phyloP scores from a whole-genome alignment of 2,797 vertebrate species.

The Myoxocephalus aenaeus region DNA sequence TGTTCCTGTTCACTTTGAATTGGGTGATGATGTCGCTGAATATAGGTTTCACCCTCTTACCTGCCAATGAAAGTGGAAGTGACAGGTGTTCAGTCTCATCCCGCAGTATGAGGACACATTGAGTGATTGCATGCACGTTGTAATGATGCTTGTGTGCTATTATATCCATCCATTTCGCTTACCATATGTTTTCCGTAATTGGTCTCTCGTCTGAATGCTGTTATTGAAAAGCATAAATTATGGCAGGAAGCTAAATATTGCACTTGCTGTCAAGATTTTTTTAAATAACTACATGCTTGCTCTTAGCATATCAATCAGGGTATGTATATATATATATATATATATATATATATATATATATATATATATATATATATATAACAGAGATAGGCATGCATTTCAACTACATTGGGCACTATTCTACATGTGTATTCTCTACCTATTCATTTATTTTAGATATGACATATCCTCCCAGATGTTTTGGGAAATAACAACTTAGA shows the following conservation, averaged over 20 bases:
- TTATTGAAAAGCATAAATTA: slow-evolving; percentile 41
- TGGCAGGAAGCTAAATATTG: slow-evolving; percentile 39
- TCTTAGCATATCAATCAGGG: slow-evolving; percentile 53
- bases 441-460: not conserved
- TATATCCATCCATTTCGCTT: not conserved
- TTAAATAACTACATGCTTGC: slow-evolving; percentile 42
- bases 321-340: not conserved
- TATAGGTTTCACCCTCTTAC: not conserved
- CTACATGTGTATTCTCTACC: not conserved
- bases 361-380: not conserved
- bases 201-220: slow-evolving; percentile 1
- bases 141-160: not conserved
- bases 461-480: slow-evolving; percentile 13
- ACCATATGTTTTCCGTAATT: slow-evolving; percentile 22
- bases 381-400: slow-evolving; percentile 19
- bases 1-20: not conserved
- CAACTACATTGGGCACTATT: not conserved
- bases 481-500: slow-evolving; percentile 13
- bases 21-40: not conserved
- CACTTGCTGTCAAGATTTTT: slow-evolving; percentile 42
- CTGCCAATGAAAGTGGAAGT: not conserved
- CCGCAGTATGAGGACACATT: not conserved
- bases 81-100: not conserved
- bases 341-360: too few relatives aligned
- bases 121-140: not conserved